Evolutionary conservation across 2,113 vertebrate genomes (phyloP).

Genomic region (human): DNA sequence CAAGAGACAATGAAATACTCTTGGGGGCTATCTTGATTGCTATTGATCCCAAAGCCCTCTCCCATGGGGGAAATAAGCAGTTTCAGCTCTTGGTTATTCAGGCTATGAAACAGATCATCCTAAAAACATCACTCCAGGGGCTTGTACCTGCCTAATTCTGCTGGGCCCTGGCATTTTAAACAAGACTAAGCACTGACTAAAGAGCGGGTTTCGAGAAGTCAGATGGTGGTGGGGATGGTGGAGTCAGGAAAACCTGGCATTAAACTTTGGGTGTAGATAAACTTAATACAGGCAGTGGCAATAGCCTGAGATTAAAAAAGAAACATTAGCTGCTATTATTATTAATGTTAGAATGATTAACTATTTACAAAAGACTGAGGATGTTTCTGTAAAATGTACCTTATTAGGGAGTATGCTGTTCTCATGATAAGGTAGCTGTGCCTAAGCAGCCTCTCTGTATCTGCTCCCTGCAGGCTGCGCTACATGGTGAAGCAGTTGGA

Average conservation of each 20-base stretch:
- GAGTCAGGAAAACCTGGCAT: not conserved
- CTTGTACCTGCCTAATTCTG: not conserved
- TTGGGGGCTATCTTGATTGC: conserved; percentile 31
- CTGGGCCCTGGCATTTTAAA: not conserved
- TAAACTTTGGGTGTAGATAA: not conserved
- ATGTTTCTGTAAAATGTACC: not conserved
- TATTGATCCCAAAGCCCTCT: not conserved
- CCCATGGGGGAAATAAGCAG: not conserved
- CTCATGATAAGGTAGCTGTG: not conserved
- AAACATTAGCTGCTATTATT: not conserved
- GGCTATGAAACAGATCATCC: conserved; percentile 26
- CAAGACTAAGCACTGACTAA: not conserved
- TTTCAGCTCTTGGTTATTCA: conserved; percentile 18
- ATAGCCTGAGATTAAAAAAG: not conserved
- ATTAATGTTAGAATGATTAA: not conserved
- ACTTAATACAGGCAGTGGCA: not conserved
- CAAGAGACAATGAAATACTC: not conserved
- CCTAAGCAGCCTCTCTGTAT: not conserved
- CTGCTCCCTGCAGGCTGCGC: conserved; percentile 84
- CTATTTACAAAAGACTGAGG: not conserved
- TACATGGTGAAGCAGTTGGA: conserved; percentile 94
- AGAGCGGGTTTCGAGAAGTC: not conserved
- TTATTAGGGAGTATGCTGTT: not conserved
- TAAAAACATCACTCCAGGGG: not conserved
- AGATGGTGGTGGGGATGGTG: not conserved